phyloP scores from a whole-genome alignment of 2,113 vertebrate genomes.

The Numida meleagris region DNA sequence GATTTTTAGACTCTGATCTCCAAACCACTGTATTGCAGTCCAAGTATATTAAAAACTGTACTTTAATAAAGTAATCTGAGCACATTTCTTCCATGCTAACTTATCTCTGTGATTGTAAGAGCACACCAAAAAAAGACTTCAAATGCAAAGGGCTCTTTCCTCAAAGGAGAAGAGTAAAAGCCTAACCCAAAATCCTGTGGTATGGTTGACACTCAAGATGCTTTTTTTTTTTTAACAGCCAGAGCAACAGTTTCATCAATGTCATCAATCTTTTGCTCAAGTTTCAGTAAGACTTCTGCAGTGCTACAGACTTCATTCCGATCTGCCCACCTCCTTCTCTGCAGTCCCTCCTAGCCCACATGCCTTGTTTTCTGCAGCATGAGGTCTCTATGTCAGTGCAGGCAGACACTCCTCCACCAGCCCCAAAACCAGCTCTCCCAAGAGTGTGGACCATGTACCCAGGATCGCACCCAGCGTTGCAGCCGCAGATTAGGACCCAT shows the following conservation, averaged over 20 bases:
- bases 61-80: not conserved
- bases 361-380: not conserved
- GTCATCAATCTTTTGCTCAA: not conserved
- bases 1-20: not conserved
- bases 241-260: not conserved
- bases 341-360: not conserved
- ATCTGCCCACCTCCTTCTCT: not conserved
- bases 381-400: fast-evolving
- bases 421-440: not conserved
- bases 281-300: not conserved
- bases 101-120: not conserved
- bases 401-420: not conserved
- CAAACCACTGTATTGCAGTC: not conserved
- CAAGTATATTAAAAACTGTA: not conserved
- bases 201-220: not conserved
- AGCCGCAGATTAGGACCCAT: fast-evolving
- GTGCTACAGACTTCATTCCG: not conserved
- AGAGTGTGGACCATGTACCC: not conserved
- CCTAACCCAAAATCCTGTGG: not conserved
- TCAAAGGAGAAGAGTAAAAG: not conserved
- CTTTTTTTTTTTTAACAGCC: not conserved
- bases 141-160: not conserved
- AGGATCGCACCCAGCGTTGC: not conserved
- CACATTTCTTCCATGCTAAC: not conserved
- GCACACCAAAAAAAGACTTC: not conserved